These are phyloP conservation scores for Elysia chlorotica DNA, from an alignment of 1,140 invertebrate species.

Conservation along the genomic window DNA sequence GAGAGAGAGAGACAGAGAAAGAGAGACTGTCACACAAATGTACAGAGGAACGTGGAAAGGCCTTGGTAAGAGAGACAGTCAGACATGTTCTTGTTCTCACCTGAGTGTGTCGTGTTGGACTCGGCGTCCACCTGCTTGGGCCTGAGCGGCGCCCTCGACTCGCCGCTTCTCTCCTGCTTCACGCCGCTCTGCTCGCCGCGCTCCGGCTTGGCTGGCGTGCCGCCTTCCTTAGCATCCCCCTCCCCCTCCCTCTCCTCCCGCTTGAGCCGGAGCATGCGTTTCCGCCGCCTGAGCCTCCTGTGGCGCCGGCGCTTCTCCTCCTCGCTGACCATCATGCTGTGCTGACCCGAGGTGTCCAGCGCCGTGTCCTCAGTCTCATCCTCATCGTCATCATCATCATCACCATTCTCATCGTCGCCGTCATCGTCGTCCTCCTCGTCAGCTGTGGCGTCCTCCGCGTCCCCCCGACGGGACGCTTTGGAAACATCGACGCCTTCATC, in stretches of 20 bases:
- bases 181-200: too few relatives aligned
- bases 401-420: constrained; percentile 4
- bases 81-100: constrained; percentile 28
- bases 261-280: too few relatives aligned
- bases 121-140: constrained; percentile 51
- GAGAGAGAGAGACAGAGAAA: constrained; percentile 3
- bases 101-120: constrained; percentile 53
- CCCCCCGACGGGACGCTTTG: neutral
- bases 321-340: neutral
- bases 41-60: neutral
- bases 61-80: neutral
- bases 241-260: neutral
- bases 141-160: constrained; percentile 39
- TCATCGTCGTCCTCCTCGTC: neutral
- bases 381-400: too few relatives aligned
- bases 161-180: too few relatives aligned
- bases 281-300: too few relatives aligned
- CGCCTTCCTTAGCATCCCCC: neutral
- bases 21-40: neutral
- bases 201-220: too few relatives aligned
- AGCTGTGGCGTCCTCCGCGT: neutral
- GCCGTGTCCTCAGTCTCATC: neutral
- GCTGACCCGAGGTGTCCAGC: neutral
- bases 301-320: neutral
- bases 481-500: constrained; percentile 33